Percentiles rank a stretch among this genome's conserved stretches.
Conservation (phyloP, 1,140 invertebrate genomes). For the Lasioglossum baleicum region DNA sequence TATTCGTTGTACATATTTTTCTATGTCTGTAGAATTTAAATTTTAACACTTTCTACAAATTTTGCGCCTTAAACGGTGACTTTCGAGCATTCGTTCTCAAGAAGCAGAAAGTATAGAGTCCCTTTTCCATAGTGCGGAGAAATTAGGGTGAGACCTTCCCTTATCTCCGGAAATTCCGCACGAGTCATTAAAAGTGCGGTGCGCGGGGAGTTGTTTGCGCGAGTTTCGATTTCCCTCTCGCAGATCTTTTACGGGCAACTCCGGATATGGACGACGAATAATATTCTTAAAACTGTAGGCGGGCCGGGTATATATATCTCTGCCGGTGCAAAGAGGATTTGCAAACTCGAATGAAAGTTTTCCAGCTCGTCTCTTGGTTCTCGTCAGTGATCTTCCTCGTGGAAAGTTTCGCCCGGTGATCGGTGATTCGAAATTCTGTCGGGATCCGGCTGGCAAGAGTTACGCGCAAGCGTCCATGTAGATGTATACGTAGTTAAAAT, state of each 20-base stretch:
- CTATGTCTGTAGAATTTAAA: too few species aligned
- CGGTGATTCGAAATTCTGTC: conserved; percentile 50
- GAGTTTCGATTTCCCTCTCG: not conserved
- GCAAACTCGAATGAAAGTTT: conserved; percentile 55
- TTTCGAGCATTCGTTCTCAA: too few species aligned
- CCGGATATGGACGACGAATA: conserved; percentile 39
- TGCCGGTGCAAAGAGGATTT: conserved; percentile 48
- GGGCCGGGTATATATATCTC: conserved; percentile 25
- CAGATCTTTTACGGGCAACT: not conserved
- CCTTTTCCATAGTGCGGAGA: not conserved
- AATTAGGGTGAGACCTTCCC: not conserved
- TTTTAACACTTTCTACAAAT: too few species aligned
- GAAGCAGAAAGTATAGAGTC: too few species aligned
- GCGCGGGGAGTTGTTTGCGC: not conserved
- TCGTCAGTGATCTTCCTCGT: conserved; percentile 40
- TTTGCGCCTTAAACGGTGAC: too few species aligned
- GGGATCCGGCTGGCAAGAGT: conserved; percentile 15
- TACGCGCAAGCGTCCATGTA: conserved; percentile 1
- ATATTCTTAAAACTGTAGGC: conserved; percentile 47
- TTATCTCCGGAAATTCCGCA: not conserved
- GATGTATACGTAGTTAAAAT: conserved; percentile 46
- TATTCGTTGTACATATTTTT: too few species aligned
- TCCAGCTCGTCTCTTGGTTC: conserved; percentile 26
- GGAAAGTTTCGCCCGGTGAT: conserved; percentile 42
- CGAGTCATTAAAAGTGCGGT: not conserved